Evolutionary conservation across 92 coral and sea anemone genomes (phyloP).

Genomic region (Bergia puertoricense): DNA sequence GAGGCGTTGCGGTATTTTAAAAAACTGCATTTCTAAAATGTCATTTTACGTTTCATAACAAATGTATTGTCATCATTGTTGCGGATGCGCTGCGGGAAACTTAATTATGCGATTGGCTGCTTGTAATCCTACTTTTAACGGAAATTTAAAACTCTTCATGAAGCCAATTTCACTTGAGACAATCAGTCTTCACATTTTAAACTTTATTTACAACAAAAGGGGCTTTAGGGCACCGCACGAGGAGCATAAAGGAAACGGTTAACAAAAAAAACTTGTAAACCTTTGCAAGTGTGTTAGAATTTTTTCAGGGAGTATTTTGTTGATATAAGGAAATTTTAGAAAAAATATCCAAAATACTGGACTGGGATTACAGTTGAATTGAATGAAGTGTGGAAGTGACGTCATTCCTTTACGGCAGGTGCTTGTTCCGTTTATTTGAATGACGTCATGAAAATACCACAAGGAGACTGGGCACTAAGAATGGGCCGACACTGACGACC

Average conservation of each 20-base stretch:
- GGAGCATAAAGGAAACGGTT: not conserved
- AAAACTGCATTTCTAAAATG: not conserved
- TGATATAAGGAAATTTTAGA: not conserved
- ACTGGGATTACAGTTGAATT: not conserved
- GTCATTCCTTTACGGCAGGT: conserved; percentile 27
- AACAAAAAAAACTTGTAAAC: not conserved
- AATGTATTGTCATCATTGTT: too few species aligned
- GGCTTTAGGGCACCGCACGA: not conserved
- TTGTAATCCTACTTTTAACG: not conserved
- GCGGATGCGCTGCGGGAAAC: not conserved
- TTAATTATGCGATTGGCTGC: not conserved
- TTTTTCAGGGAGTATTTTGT: not conserved
- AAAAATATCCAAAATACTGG: not conserved
- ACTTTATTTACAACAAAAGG: not conserved
- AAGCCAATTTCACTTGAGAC: not conserved
- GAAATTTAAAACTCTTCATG: not conserved
- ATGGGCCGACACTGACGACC: conserved; percentile 22
- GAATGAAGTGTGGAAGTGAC: not conserved
- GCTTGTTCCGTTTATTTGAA: not conserved
- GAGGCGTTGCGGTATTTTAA: too few species aligned
- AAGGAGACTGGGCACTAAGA: conserved; percentile 27
- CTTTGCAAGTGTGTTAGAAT: not conserved
- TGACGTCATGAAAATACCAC: conserved; percentile 32
- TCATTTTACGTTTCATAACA: not conserved
- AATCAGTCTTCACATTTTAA: not conserved